A percentile compares a stretch with the other conserved stretches of the same genome.
Conservation (phyloP, 2,113 vertebrate species). For the Lepus europaeus region DNA sequence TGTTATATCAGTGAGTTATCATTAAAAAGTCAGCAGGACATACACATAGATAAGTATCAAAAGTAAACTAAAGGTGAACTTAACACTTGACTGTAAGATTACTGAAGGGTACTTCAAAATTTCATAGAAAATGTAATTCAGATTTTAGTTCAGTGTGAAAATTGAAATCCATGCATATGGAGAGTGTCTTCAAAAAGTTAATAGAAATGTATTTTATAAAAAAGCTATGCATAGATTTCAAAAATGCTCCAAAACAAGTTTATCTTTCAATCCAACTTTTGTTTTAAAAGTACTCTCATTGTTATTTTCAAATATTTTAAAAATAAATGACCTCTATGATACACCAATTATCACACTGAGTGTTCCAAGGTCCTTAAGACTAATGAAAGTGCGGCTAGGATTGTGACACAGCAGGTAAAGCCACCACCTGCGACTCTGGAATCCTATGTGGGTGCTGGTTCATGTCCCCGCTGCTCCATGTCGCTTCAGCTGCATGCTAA, state of each 20-base stretch:
- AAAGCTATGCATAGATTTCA: background rate
- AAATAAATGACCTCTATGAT: background rate
- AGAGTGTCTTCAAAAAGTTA: too few species aligned
- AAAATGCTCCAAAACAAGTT: background rate
- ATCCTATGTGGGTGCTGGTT: too few species aligned
- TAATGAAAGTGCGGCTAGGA: background rate
- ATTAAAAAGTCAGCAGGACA: background rate
- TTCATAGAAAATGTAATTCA: too few species aligned
- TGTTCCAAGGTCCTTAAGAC: background rate
- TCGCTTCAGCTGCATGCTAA: too few species aligned
- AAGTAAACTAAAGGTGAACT: background rate
- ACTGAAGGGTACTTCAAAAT: background rate
- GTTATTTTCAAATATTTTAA: background rate
- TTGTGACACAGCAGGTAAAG: too few species aligned
- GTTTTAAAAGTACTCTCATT: too few species aligned
- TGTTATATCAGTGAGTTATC: background rate
- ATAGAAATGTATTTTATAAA: too few species aligned
- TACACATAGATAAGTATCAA: background rate
- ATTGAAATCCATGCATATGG: too few species aligned
- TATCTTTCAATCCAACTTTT: too few species aligned
- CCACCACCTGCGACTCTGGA: too few species aligned
- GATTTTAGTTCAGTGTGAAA: too few species aligned
- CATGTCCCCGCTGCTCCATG: too few species aligned
- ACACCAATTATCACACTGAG: background rate
- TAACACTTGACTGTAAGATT: background rate